Conservation (phyloP, 2,888 invertebrate genomes). For the Isoperla grammatica region DNA sequence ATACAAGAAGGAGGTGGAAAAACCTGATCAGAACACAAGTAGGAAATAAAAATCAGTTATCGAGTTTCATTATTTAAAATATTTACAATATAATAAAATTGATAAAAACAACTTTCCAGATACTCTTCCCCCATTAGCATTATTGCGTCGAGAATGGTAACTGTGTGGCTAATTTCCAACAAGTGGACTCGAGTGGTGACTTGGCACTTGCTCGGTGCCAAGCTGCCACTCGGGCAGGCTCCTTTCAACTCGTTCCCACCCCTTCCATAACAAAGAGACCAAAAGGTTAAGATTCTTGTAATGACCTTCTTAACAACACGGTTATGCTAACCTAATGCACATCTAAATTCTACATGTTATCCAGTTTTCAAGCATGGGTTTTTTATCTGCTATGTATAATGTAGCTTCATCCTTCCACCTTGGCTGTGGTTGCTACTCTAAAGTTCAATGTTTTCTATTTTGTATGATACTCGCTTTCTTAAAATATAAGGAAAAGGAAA, state of each 20-base stretch:
- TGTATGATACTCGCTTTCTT: conserved; percentile 26
- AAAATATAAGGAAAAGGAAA: conserved; percentile 26
- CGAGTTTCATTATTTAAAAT: conserved; percentile 33
- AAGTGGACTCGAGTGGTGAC: conserved; percentile 5
- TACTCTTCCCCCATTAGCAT: conserved; percentile 24
- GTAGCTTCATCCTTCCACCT: conserved; percentile 29
- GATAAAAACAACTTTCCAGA: conserved; percentile 32
- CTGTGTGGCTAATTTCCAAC: conserved; percentile 14
- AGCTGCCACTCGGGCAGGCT: conserved; percentile 9
- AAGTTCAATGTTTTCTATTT: conserved; percentile 17
- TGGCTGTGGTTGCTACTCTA: conserved; percentile 30
- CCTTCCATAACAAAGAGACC: conserved; percentile 31
- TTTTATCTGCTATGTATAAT: conserved; percentile 26
- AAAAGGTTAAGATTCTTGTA: conserved; percentile 29
- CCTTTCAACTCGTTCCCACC: conserved; percentile 20
- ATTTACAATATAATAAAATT: conserved; percentile 33
- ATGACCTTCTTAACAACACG: conserved; percentile 33
- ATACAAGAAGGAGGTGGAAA: conserved; percentile 33
- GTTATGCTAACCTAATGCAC: conserved; percentile 35
- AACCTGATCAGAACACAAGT: conserved; percentile 28
- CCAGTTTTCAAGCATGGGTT: conserved; percentile 25
- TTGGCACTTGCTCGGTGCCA: conserved; percentile 3
- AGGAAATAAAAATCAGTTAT: conserved; percentile 30
- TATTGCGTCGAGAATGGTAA: conserved; percentile 4
- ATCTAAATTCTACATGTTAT: conserved; percentile 35